Evolutionary conservation across 2,888 invertebrate genomes (phyloP).

Genomic region (Tetranychus truncatus): DNA sequence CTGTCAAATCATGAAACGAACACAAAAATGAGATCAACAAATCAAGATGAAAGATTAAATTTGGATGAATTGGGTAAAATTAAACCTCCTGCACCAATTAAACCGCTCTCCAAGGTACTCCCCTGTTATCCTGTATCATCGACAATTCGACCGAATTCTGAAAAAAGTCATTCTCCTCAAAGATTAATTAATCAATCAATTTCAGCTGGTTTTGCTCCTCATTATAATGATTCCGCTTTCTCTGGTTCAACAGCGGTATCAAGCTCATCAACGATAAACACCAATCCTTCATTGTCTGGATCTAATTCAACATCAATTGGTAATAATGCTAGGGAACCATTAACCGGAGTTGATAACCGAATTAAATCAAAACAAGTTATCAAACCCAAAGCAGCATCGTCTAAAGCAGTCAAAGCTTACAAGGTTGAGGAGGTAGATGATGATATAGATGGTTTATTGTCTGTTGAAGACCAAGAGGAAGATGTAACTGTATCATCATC

Average conservation of each 20-base stretch:
- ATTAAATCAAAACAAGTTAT: neutral
- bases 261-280: neutral
- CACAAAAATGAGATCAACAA: neutral
- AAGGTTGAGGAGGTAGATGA: conserved; percentile 22
- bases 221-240: neutral
- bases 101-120: neutral
- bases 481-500: neutral
- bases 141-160: neutral
- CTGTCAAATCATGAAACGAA: neutral
- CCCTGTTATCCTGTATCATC: neutral
- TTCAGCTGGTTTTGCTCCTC: neutral
- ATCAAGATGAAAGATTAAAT: neutral
- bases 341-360: neutral
- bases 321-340: no score
- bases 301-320: neutral
- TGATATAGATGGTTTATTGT: conserved; percentile 21
- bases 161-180: conserved; percentile 3
- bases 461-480: conserved; percentile 12
- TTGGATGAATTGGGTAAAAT: neutral
- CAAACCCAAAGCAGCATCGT: conserved; percentile 14
- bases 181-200: neutral
- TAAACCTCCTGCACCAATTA: conserved; percentile 4
- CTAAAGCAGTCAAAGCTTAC: conserved; percentile 21
- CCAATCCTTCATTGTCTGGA: neutral
- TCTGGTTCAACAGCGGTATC: neutral